These are phyloP conservation scores for Pseudobourletiella spinata DNA, from an alignment of 1,140 invertebrate species.

Conservation along the genomic window DNA sequence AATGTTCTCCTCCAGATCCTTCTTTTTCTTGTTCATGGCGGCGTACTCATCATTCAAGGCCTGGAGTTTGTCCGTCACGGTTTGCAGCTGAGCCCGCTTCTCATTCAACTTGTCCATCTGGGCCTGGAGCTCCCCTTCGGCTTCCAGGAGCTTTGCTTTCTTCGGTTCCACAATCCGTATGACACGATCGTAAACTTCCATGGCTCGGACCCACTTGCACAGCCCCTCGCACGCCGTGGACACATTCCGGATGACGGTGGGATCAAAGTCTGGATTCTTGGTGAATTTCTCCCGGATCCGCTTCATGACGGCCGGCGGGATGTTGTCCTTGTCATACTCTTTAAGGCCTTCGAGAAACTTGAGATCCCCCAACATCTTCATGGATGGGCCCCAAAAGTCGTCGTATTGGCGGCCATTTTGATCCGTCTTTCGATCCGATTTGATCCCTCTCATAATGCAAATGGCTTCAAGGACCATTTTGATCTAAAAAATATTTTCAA, in stretches of 20 bases:
- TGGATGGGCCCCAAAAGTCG: conserved; percentile 88
- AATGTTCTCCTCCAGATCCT: conserved; percentile 89
- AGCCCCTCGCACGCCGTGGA: conserved; percentile 89
- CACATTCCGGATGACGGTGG: conserved; percentile 75
- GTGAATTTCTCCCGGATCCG: conserved; percentile 83
- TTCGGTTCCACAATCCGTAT: conserved; percentile 92
- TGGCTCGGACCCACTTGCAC: conserved; percentile 86
- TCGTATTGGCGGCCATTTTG: conserved; percentile 70
- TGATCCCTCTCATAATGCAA: conserved; percentile 78
- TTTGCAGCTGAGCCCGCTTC: conserved; percentile 69
- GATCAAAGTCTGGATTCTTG: conserved; percentile 83
- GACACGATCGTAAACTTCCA: conserved; percentile 90
- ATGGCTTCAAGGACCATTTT: conserved; percentile 75
- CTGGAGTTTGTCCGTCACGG: conserved; percentile 83
- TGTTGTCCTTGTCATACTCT: conserved; percentile 85
- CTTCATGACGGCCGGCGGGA: conserved; percentile 69
- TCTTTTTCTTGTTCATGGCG: conserved; percentile 90
- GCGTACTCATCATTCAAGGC: conserved; percentile 92
- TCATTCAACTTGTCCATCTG: conserved; percentile 87
- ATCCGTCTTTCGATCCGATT: conserved; percentile 82
- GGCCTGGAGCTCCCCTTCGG: conserved; percentile 65
- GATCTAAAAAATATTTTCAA: too few relatives aligned
- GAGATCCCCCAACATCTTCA: conserved; percentile 83
- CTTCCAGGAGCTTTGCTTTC: conserved; percentile 71
- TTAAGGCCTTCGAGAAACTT: conserved; percentile 81